phyloP scores from a whole-genome alignment of 1,140 invertebrate genomes.

The Drosophila bifasciata region DNA sequence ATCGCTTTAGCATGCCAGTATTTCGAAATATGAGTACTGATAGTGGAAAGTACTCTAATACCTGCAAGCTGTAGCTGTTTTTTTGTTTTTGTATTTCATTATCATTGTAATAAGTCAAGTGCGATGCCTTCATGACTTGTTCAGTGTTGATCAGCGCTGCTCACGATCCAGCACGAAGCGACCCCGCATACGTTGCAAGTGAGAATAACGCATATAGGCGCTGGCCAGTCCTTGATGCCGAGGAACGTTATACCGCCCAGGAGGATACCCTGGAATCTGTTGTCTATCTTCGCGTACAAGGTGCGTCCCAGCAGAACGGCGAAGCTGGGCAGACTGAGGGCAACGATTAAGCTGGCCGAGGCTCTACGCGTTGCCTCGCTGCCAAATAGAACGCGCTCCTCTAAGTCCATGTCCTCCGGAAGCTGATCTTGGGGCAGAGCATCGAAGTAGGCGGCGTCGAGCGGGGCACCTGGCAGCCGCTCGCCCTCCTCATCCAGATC shows the following conservation, averaged over 20 bases:
- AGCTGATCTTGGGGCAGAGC: constrained; percentile 21
- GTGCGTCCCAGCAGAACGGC: constrained; percentile 47
- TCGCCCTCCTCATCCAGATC: constrained; percentile 36
- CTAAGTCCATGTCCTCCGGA: constrained; percentile 18
- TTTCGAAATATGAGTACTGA: constrained; percentile 4
- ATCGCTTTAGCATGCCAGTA: not conserved
- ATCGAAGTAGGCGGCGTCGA: constrained; percentile 56
- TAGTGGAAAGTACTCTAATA: too few species aligned
- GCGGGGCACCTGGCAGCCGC: constrained; percentile 53
- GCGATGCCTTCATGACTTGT: too few species aligned
- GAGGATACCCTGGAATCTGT: constrained; percentile 22
- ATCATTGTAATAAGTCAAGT: too few species aligned
- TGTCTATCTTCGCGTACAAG: constrained; percentile 16
- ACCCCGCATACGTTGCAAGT: constrained; percentile 38
- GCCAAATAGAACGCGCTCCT: too few species aligned
- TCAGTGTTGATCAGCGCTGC: not conserved
- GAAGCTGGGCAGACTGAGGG: constrained; percentile 60
- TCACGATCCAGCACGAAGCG: constrained; percentile 36
- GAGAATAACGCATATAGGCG: constrained; percentile 50
- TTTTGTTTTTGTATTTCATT: too few species aligned
- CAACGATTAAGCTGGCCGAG: constrained; percentile 42
- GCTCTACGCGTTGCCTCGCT: constrained; percentile 33
- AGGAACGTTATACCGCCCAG: constrained; percentile 60
- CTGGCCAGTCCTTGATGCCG: constrained; percentile 42
- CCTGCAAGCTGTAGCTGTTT: too few species aligned